Base-by-base conservation (phyloP, 2,888 invertebrate genomes). In the Nephrotoma guestfalica region DNA sequence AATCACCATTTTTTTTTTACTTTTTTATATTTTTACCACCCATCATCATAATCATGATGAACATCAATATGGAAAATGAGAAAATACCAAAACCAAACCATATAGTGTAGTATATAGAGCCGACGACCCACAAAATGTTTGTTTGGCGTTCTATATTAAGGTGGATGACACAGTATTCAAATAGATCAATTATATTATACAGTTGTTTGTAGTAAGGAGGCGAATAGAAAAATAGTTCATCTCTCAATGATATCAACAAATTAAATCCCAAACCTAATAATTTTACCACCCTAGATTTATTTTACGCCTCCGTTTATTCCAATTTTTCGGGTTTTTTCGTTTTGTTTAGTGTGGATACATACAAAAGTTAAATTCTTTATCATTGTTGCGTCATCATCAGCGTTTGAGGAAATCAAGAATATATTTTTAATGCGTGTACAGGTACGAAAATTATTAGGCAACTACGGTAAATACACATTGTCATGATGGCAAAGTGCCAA, bases 301-400 rank as follows among this genome's bases (percentile, higher is more conserved):
- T 51, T 71, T 71, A 71, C 71, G 71, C 71, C 71, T 71, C 30
- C 30, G 30, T 30, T 71, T 30, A 71, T 71, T 71, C 30, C 51
- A 18, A 57, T 57, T 57, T 57, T 57, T 57, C 51, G 51, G 51
- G 15, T 15, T 57, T 57, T 51, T 57, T 13, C 15, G 15, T 57
- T 57, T 57, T 57, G 51, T 57, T 57, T 57, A 18, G 15, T 15
- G 51, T 57, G 15, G n/a, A 57, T 57, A 57, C 86, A 42, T 6
- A 47, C 18, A 18, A 41, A 86, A 86, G 86, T 83, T 86, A 83
- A 86, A 86, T 30, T 71, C 45, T 86, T 41, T 86, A 41, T 85
- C 84, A 86, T 85, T 85, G 86, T 86, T 86, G 85, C 85, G 85
- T 86, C 86, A 85, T 71, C 71, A 71, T 57, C 71, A 71, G 30